phyloP scores from a whole-genome alignment of 2,797 vertebrate species.

The Lycodopsis pacificus region DNA sequence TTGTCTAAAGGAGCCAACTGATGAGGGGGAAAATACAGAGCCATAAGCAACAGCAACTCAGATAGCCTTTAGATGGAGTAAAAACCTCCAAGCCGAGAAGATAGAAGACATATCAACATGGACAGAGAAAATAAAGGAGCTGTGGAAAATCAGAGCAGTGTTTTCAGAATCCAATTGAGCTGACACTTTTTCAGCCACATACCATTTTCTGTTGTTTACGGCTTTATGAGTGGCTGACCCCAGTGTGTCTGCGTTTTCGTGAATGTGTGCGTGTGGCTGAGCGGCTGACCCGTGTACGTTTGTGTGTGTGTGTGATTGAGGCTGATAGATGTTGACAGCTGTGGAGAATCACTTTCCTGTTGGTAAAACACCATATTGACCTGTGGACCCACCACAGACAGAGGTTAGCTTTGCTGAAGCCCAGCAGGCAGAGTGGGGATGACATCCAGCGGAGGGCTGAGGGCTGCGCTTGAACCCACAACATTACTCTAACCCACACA shows the following conservation, averaged over 20 bases:
- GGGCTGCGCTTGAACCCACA: conserved; percentile 58
- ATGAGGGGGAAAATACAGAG: conserved; percentile 61
- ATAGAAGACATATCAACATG: conserved; percentile 77
- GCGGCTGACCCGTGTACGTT: conserved; percentile 58
- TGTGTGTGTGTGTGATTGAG: conserved; percentile 67
- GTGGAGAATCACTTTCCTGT: conserved; percentile 89
- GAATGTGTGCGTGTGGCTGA: conserved; percentile 48
- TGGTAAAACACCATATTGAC: conserved; percentile 86
- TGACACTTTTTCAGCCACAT: conserved; percentile 78
- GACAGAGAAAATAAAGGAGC: conserved; percentile 77
- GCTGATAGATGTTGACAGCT: conserved; percentile 90
- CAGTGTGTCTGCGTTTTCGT: conserved; percentile 48
- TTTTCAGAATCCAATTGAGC: conserved; percentile 79
- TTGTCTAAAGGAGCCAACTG: conserved; percentile 41
- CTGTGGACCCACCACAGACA: conserved; percentile 76
- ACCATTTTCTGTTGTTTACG: conserved; percentile 81
- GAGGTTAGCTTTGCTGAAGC: conserved; percentile 64
- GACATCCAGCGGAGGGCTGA: conserved; percentile 68
- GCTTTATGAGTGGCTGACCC: conserved; percentile 77
- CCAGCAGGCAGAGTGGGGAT: conserved; percentile 59
- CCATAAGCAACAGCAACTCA: conserved; percentile 66
- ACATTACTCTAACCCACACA: conserved; percentile 57
- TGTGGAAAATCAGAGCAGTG: conserved; percentile 68
- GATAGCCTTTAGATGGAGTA: conserved; percentile 71
- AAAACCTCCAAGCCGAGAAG: conserved; percentile 65